Evolutionary conservation across 2,797 vertebrate genomes (phyloP).

Genomic region (Amblyraja radiata): DNA sequence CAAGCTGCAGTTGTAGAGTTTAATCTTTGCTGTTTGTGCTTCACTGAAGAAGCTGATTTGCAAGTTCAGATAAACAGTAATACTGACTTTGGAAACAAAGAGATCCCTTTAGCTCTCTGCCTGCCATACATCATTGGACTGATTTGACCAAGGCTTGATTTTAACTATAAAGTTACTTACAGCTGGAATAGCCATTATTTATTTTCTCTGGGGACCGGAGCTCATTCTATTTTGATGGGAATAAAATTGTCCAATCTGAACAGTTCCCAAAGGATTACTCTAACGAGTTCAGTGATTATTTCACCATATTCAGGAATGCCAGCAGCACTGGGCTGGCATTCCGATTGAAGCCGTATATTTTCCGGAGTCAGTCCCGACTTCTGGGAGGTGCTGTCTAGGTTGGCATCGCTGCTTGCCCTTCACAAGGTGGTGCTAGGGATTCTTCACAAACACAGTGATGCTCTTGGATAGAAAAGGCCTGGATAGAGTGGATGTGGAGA

Average conservation of each 20-base stretch:
- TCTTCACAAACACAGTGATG: too few species aligned
- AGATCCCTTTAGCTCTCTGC: neutral
- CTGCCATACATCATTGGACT: neutral
- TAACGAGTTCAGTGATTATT: constrained; percentile 30
- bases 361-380: neutral
- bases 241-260: constrained; percentile 24
- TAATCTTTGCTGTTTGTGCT: neutral
- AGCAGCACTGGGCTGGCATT: neutral
- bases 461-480: too few species aligned
- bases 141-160: constrained; percentile 1
- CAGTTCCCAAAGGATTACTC: neutral
- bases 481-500: too few species aligned
- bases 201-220: constrained; percentile 9
- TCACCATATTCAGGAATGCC: constrained; percentile 18
- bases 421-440: neutral
- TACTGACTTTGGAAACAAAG: neutral
- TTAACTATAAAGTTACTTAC: constrained; percentile 25
- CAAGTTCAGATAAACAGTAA: neutral
- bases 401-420: neutral
- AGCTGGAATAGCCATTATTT: constrained; percentile 19
- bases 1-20: neutral
- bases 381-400: neutral
- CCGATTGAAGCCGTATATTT: neutral
- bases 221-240: constrained; percentile 33
- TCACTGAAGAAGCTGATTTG: neutral